Evolutionary conservation across 1,140 invertebrate genomes (phyloP).

Genomic region (Tetramorium simillimum): DNA sequence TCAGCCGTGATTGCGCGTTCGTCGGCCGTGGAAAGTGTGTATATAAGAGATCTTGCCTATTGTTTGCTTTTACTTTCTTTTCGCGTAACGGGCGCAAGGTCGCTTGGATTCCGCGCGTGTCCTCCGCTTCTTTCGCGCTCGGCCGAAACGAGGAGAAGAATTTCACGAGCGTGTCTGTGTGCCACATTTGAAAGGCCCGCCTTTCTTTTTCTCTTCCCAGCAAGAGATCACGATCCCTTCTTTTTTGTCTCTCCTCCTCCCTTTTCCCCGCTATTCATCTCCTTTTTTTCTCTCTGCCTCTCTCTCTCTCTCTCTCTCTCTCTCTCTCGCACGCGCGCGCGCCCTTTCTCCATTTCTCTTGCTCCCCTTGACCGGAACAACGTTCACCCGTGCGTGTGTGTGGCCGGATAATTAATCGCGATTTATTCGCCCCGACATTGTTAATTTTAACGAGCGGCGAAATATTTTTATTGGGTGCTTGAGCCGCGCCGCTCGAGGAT

Average conservation of each 20-base stretch:
- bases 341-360: neutral
- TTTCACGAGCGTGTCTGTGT: conserved; percentile 52
- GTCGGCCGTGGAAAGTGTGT: neutral
- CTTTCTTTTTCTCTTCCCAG: conserved; percentile 38
- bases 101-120: conserved; percentile 63
- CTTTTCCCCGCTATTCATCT: neutral
- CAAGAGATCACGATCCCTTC: neutral
- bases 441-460: conserved; percentile 53
- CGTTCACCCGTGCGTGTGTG: neutral
- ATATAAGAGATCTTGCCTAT: neutral
- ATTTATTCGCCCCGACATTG: conserved; percentile 39
- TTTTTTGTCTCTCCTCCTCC: neutral
- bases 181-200: conserved; percentile 52
- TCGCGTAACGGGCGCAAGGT: conserved; percentile 73
- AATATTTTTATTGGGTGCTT: conserved; percentile 51
- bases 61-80: conserved; percentile 67
- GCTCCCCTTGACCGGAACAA: conserved; percentile 17
- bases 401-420: conserved; percentile 53
- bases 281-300: no score
- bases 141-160: conserved; percentile 40
- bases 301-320: neutral
- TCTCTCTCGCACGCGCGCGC: no score
- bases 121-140: conserved; percentile 34
- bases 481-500: conserved; percentile 22
- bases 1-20: neutral